A percentile compares a stretch with the other conserved stretches of the same genome.
Conservation (phyloP, 2,888 invertebrate genomes). For the Epirrhoe alternata region DNA sequence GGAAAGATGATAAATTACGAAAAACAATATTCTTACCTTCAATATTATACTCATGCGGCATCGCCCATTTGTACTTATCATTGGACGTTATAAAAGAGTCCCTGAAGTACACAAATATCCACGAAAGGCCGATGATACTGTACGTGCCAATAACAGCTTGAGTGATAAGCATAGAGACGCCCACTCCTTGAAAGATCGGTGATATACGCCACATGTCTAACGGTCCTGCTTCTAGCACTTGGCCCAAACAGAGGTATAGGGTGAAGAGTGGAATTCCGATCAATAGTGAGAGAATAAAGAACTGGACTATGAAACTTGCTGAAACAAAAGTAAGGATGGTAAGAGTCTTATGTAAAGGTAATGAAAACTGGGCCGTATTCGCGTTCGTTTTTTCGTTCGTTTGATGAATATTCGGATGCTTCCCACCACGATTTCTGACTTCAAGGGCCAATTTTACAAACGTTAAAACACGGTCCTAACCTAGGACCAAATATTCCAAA, state of each 20-base stretch:
- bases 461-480: too few relatives aligned
- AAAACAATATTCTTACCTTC: slow-evolving; percentile 78
- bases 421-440: too few relatives aligned
- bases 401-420: too few relatives aligned
- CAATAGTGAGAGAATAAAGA: slow-evolving; percentile 91
- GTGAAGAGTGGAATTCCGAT: slow-evolving; percentile 94
- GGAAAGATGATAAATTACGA: background rate
- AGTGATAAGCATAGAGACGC: slow-evolving; percentile 91
- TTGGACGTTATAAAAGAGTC: slow-evolving; percentile 94
- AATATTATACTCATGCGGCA: slow-evolving; percentile 88
- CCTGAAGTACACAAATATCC: slow-evolving; percentile 95
- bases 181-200: slow-evolving; percentile 95
- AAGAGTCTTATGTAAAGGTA: too few relatives aligned
- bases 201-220: slow-evolving; percentile 97
- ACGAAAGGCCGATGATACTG: slow-evolving; percentile 94
- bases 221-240: slow-evolving; percentile 93
- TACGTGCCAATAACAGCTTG: slow-evolving; percentile 94
- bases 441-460: too few relatives aligned
- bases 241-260: slow-evolving; percentile 93
- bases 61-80: slow-evolving; percentile 92
- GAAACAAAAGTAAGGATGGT: slow-evolving; percentile 59
- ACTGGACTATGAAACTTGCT: slow-evolving; percentile 95
- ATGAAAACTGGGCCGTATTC: too few relatives aligned
- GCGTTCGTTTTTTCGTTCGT: too few relatives aligned
- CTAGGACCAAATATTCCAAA: too few relatives aligned